Evolutionary conservation across 1,140 invertebrate species (phyloP).

Genomic region (Scaptodrosophila lebanonensis): DNA sequence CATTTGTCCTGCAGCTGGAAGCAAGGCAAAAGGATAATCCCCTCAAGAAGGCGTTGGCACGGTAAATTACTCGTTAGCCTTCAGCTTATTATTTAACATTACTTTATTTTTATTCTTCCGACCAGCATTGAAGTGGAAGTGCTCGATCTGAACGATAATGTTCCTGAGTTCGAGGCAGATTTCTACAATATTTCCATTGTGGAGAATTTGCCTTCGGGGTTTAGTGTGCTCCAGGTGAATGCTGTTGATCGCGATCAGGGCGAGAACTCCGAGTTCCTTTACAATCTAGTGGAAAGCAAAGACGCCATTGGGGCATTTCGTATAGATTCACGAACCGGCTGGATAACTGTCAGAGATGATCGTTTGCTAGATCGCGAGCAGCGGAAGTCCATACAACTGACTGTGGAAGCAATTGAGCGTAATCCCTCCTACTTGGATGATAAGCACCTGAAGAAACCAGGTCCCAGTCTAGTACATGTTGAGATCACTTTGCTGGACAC

Average conservation of each 20-base stretch:
- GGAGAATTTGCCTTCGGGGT: conserved; percentile 92
- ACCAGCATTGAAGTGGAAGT: conserved; percentile 85
- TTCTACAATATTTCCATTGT: conserved; percentile 94
- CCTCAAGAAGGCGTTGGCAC: conserved; percentile 83
- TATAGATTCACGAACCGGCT: conserved; percentile 87
- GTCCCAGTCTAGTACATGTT: conserved; percentile 82
- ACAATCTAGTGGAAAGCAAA: conserved; percentile 81
- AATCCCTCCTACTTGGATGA: conserved; percentile 70
- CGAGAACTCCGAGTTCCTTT: conserved; percentile 89
- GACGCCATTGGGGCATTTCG: conserved; percentile 87
- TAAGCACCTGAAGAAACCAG: conserved; percentile 52
- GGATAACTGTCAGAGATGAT: conserved; percentile 90
- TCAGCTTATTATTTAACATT: too few species aligned
- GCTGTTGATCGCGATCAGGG: conserved; percentile 88
- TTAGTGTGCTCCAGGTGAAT: conserved; percentile 89
- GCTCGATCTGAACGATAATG: conserved; percentile 89
- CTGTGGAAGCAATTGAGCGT: conserved; percentile 85
- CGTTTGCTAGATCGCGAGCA: conserved; percentile 87
- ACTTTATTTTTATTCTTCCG: background rate
- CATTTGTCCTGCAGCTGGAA: conserved; percentile 87
- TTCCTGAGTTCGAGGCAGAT: conserved; percentile 91
- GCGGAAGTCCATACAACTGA: conserved; percentile 83
- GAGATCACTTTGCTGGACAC: conserved; percentile 89
- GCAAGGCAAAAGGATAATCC: conserved; percentile 87
- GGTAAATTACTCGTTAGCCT: too few species aligned